phyloP scores from a whole-genome alignment of 2,113 vertebrate species.

The Dunckerocampus dactyliophorus region DNA sequence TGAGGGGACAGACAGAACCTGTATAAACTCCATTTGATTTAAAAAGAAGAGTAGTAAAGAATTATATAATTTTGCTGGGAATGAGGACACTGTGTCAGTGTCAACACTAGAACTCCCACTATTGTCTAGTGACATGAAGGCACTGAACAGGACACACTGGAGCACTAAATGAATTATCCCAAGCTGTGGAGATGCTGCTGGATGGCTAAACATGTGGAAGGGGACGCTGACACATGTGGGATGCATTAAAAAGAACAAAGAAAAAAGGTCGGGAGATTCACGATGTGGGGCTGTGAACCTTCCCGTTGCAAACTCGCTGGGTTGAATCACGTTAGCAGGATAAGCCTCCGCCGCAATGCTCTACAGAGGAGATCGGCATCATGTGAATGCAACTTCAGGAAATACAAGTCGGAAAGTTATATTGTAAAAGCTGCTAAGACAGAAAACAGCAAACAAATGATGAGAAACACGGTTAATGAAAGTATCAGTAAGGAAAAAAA shows the following conservation, averaged over 20 bases:
- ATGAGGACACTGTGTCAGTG: constrained; percentile 13
- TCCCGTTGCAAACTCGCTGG: constrained; percentile 47
- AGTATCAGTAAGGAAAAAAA: not conserved
- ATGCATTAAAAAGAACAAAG: constrained; percentile 52
- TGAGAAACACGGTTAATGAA: not conserved
- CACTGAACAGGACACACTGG: constrained; percentile 37
- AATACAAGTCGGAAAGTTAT: constrained; percentile 18
- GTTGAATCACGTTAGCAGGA: constrained; percentile 46
- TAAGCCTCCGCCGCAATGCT: constrained; percentile 33
- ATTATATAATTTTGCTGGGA: constrained; percentile 3
- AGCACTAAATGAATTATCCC: constrained; percentile 39
- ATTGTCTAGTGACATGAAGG: constrained; percentile 27
- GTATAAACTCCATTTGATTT: constrained; percentile 20
- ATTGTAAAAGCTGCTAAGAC: constrained; percentile 17
- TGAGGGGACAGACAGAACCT: not conserved
- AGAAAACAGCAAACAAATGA: not conserved
- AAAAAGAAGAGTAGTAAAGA: constrained; percentile 36
- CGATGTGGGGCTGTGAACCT: constrained; percentile 43
- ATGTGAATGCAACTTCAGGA: constrained; percentile 35
- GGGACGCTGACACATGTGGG: constrained; percentile 55
- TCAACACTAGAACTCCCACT: constrained; percentile 9
- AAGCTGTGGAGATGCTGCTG: constrained; percentile 37
- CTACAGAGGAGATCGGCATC: constrained; percentile 37
- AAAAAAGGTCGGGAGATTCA: constrained; percentile 51
- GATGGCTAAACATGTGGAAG: constrained; percentile 42